A percentile compares a stretch with the other conserved stretches of the same genome.
These are phyloP conservation scores for Copidosoma aretas DNA, from an alignment of 2,888 invertebrate genomes.

Conservation along the genomic window DNA sequence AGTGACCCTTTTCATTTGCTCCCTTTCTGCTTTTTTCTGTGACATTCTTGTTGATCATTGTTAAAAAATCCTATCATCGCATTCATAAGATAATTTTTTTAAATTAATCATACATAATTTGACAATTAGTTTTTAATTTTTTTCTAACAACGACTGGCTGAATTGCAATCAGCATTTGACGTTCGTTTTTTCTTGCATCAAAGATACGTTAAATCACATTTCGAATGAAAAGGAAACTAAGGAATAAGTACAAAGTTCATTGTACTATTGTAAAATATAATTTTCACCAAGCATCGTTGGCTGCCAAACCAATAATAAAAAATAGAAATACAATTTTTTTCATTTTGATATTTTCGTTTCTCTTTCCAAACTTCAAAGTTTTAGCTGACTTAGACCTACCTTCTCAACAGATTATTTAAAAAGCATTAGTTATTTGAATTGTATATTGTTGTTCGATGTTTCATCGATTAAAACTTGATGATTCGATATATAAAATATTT, in stretches of 20 bases:
- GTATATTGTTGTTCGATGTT: slow-evolving; percentile 23
- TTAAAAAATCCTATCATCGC: slow-evolving; percentile 8
- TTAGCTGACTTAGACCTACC: no score
- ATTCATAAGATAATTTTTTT: no score
- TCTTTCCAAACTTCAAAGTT: no score
- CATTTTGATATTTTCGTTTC: no score
- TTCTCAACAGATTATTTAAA: slow-evolving; percentile 43
- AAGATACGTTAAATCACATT: slow-evolving; percentile 48
- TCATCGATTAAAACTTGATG: slow-evolving; percentile 9
- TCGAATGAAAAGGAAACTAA: slow-evolving; percentile 41
- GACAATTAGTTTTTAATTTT: slow-evolving; percentile 12
- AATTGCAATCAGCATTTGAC: slow-evolving; percentile 27
- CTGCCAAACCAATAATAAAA: background rate
- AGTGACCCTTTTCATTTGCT: slow-evolving; percentile 36
- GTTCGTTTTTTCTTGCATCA: slow-evolving; percentile 44
- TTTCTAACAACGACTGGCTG: slow-evolving; percentile 30
- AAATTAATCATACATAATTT: no score
- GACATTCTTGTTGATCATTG: slow-evolving; percentile 43
- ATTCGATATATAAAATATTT: slow-evolving; percentile 18
- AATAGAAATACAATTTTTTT: no score
- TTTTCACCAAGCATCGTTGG: slow-evolving; percentile 27
- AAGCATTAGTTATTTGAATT: slow-evolving; percentile 25
- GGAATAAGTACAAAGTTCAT: slow-evolving; percentile 44
- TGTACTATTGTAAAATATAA: slow-evolving; percentile 50
- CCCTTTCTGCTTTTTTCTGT: slow-evolving; percentile 48